phyloP scores from a whole-genome alignment of 2,797 vertebrate genomes.

The Rousettus madagascariensis region DNA sequence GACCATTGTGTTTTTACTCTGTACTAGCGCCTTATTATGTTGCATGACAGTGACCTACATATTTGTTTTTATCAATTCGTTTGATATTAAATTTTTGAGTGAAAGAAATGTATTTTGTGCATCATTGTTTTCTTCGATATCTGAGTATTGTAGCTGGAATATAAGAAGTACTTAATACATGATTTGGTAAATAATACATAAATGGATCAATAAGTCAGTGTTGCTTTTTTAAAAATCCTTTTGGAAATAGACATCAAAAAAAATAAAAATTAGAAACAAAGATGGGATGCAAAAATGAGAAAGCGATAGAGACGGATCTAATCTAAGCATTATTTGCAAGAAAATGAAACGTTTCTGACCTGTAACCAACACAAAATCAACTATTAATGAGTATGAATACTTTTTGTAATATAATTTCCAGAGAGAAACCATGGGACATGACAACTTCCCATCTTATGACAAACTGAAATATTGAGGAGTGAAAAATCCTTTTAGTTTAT shows the following conservation, averaged over 20 bases:
- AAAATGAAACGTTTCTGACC: not conserved
- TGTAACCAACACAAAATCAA: not conserved
- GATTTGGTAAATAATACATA: not conserved
- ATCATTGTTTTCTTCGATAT: not conserved
- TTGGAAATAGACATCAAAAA: not conserved
- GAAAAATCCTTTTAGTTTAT: not conserved
- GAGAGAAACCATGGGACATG: not conserved
- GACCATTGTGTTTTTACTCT: not conserved
- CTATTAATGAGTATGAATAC: not conserved
- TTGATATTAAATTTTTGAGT: not conserved
- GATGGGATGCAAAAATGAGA: not conserved
- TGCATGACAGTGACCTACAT: not conserved
- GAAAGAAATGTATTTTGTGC: not conserved
- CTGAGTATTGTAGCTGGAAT: not conserved
- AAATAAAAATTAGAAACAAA: not conserved
- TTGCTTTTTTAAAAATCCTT: not conserved
- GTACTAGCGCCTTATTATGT: not conserved
- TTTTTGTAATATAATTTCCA: not conserved
- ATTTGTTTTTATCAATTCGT: not conserved
- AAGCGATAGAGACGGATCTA: not conserved
- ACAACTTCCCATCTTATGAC: not conserved
- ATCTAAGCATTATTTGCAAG: not conserved
- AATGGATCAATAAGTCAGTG: not conserved
- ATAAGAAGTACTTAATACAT: not conserved
- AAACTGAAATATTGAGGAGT: not conserved